phyloP scores from a whole-genome alignment of 2,888 invertebrate genomes.

The Scelioninae gen. 2 region DNA sequence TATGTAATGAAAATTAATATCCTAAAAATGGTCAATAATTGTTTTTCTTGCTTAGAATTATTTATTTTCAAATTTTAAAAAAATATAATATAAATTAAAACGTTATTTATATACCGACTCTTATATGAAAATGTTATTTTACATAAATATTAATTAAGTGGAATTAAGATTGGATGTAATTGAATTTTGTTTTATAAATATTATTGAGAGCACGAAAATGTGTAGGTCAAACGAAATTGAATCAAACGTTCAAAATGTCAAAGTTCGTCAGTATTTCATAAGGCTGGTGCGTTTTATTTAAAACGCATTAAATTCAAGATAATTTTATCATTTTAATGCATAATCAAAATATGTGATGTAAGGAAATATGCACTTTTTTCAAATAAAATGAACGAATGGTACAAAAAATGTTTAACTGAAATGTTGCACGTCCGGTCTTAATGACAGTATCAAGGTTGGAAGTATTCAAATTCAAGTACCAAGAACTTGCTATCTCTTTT shows the following conservation, averaged over 20 bases:
- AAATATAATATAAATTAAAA: too few relatives aligned
- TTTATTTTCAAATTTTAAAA: too few relatives aligned
- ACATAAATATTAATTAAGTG: too few relatives aligned
- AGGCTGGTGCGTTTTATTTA: background rate
- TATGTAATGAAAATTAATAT: too few relatives aligned
- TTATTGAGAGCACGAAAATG: conserved; percentile 6
- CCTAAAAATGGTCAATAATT: too few relatives aligned
- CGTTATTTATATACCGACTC: too few relatives aligned
- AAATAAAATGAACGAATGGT: background rate
- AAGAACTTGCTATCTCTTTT: conserved; percentile 9
- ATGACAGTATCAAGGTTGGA: conserved; percentile 8
- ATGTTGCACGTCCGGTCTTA: background rate
- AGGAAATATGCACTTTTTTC: conserved; percentile 2
- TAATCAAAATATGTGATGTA: conserved; percentile 7
- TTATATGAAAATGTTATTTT: too few relatives aligned
- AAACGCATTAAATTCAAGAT: background rate
- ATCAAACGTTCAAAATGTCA: conserved; percentile 14
- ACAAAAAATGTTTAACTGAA: background rate
- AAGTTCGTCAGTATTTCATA: conserved; percentile 7
- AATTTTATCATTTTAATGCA: conserved; percentile 3
- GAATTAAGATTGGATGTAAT: too few relatives aligned
- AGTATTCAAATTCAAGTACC: conserved; percentile 4
- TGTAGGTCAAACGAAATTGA: conserved; percentile 14
- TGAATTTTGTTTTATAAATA: conserved; percentile 11
- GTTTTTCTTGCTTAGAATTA: too few relatives aligned